phyloP scores from a whole-genome alignment of 1,140 invertebrate genomes.

The Luehdorfia chinensis region DNA sequence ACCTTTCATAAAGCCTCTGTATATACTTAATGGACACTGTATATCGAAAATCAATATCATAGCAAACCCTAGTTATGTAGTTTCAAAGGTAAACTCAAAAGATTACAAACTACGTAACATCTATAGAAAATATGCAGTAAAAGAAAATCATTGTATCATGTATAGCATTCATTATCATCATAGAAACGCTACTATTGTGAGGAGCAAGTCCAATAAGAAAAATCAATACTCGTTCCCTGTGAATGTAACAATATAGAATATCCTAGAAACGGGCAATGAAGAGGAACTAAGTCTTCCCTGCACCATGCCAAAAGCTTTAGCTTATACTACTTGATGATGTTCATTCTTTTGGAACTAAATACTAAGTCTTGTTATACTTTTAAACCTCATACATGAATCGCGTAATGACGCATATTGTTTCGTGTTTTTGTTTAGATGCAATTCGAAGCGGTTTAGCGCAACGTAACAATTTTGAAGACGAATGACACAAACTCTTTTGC shows the following conservation, averaged over 20 bases:
- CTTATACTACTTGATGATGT: no score
- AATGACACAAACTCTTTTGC: constrained; percentile 74
- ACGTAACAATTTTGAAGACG: constrained; percentile 60
- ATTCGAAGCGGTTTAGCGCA: constrained; percentile 46
- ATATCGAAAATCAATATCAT: no score
- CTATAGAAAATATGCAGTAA: no score
- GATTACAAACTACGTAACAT: no score
- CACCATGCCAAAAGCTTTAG: not conserved
- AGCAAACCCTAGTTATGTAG: no score
- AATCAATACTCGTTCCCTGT: constrained; percentile 65
- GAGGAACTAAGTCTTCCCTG: not conserved
- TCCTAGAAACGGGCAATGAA: constrained; percentile 8
- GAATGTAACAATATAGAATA: constrained; percentile 32
- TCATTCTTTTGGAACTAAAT: not conserved
- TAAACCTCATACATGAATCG: constrained; percentile 15
- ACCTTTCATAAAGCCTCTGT: no score
- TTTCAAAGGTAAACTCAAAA: no score
- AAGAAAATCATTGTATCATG: no score
- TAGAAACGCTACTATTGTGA: constrained; percentile 43
- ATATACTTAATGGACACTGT: no score
- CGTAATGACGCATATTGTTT: constrained; percentile 49
- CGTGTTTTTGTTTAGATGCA: constrained; percentile 64
- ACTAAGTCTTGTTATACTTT: not conserved
- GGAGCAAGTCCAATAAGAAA: constrained; percentile 44
- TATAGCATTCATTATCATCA: no score